Percentiles rank a stretch among this genome's conserved stretches.
phyloP scores from a whole-genome alignment of 2,113 vertebrate genomes.

The Chamaea fasciata region DNA sequence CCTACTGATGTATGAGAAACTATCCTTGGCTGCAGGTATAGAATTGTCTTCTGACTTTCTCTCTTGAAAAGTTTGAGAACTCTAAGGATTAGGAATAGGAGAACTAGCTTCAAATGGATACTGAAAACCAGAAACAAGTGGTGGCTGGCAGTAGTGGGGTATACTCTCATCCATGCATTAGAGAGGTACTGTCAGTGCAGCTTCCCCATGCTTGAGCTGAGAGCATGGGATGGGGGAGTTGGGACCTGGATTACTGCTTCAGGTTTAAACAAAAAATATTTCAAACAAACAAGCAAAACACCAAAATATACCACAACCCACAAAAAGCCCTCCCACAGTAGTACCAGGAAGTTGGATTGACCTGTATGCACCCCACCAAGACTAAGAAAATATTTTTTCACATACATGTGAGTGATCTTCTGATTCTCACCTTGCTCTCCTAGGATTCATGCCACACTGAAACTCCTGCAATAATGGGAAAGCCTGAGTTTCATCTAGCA shows the following conservation, averaged over 20 bases:
- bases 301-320: no score
- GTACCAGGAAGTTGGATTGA: not conserved
- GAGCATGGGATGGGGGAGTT: rapidly evolving
- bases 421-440: not conserved
- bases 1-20: not conserved
- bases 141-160: not conserved
- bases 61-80: not conserved
- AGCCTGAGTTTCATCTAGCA: not conserved
- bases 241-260: not conserved
- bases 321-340: no score
- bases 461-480: not conserved
- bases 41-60: not conserved
- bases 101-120: not conserved
- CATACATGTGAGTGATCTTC: not conserved
- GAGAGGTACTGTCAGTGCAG: not conserved
- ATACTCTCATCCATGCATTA: not conserved
- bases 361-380: not conserved
- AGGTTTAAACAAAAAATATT: not conserved
- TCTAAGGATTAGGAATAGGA: not conserved
- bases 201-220: not conserved
- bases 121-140: not conserved
- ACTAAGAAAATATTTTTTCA: not conserved
- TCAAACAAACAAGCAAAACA: not conserved
- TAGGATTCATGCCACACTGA: not conserved
- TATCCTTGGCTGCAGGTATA: not conserved